Base-by-base conservation (phyloP, 1,140 invertebrate genomes). In the Paramacrobiotus metropolitanus region DNA sequence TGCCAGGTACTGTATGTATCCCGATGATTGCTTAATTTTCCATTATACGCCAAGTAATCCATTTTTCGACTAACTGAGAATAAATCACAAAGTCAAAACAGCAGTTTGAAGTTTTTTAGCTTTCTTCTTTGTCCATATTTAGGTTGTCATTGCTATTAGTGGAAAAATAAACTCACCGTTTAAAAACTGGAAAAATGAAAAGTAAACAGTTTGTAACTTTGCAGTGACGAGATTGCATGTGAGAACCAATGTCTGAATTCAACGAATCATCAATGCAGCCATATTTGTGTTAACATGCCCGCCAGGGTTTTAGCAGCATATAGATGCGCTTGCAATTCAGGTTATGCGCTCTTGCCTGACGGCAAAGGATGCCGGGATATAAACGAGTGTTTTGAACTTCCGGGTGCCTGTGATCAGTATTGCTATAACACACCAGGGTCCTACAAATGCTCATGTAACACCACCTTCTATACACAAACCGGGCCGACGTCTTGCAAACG, bases 371-470 rank as follows among this genome's bases (percentile, higher is more conserved):
- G 87, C 67, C 79, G 81, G 34, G 93, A 98, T 70, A 83, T 97
- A 29, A 83, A 98, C 69, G 94, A 98, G 73, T 98, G 94, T 70
- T 73, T 79, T 28, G 88, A 93, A 70, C 82, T 80, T 0, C 86
- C 87, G 0, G 86, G 87, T 2, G 83, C 86, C 0, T 98, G 94
- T 68, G 91, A 87, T 15, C 94, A 98, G 68, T 81, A 83, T 67
- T 98, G 94, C 69, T 84, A 87, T 2, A 97, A 98, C 70, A 93
- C 87, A 0, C 87, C 87, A 0, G 94, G 94, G 1, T 85, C 85
- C 1, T 97, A 83, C 73, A 88, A 87, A 65, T 98, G 94, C 72
- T 95, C 95, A 72, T 96, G 94, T 72, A 85, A 89, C 65, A 85
- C 93, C 28, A 82, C 82, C 2, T 96, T 85, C 72, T 96, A 95